These are phyloP conservation scores for Linyphia triangularis DNA, from an alignment of 2,888 invertebrate genomes.

Conservation along the genomic window DNA sequence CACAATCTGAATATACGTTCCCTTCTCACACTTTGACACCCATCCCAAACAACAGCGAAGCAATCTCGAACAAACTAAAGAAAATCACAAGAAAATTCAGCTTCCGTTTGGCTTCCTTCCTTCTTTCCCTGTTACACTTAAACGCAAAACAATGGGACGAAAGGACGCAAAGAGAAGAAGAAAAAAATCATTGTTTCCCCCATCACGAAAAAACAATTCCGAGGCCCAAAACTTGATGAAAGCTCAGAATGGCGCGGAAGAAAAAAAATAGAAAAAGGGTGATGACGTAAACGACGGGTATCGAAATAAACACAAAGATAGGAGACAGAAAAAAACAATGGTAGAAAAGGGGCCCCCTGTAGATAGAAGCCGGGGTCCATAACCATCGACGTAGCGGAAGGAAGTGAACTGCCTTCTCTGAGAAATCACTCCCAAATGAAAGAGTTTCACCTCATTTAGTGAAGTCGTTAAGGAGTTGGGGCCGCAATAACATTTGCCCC, in stretches of 20 bases:
- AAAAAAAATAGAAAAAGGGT: constrained; percentile 25
- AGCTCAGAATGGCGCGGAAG: constrained; percentile 20
- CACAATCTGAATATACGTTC: constrained; percentile 2
- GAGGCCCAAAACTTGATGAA: constrained; percentile 54
- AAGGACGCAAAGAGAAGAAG: neutral
- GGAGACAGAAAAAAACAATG: neutral
- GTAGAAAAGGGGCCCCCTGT: constrained; percentile 21
- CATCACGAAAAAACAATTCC: constrained; percentile 61
- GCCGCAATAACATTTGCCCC: constrained; percentile 55
- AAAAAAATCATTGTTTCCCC: constrained; percentile 31
- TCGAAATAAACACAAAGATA: constrained; percentile 31
- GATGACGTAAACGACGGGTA: constrained; percentile 48
- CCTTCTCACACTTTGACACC: constrained; percentile 1
- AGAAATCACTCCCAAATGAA: constrained; percentile 69
- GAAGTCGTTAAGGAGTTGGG: constrained; percentile 60
- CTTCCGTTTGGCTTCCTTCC: neutral
- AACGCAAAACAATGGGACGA: constrained; percentile 45
- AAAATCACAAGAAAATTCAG: neutral
- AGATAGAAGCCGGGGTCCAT: constrained; percentile 55
- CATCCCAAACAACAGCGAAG: neutral
- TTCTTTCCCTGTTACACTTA: constrained; percentile 17
- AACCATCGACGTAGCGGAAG: constrained; percentile 58
- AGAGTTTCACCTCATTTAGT: constrained; percentile 71
- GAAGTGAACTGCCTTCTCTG: constrained; percentile 42
- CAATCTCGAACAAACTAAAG: constrained; percentile 23